Conservation (phyloP, 35 echinoderm and acorn worm species). For the Apostichopus californicus region DNA sequence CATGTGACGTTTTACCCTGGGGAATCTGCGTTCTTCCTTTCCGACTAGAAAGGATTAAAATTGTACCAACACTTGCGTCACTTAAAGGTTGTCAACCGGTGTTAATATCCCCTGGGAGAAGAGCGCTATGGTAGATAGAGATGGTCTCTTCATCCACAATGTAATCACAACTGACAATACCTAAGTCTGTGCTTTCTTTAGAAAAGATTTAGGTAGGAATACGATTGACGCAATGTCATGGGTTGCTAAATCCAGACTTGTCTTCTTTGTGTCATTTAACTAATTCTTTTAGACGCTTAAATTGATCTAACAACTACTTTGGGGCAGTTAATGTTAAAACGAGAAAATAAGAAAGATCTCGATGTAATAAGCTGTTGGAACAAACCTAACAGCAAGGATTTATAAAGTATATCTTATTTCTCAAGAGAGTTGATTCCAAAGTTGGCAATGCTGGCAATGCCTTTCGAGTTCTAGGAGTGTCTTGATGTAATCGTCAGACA, state of each 20-base stretch:
- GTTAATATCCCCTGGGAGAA: not conserved
- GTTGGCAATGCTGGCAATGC: too few relatives aligned
- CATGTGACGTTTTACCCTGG: not conserved
- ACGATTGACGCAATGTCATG: not conserved
- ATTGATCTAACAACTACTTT: too few relatives aligned
- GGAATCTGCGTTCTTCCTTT: not conserved
- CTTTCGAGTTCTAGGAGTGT: too few relatives aligned
- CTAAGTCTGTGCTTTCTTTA: not conserved
- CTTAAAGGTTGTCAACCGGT: not conserved
- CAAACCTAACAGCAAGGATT: too few relatives aligned
- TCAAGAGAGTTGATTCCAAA: too few relatives aligned
- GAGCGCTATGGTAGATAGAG: not conserved
- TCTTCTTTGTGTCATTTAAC: not conserved
- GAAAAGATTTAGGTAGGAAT: not conserved
- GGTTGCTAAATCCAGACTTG: not conserved
- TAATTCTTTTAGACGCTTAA: too few relatives aligned
- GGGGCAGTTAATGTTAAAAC: too few relatives aligned
- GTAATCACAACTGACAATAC: not conserved
- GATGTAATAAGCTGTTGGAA: too few relatives aligned
- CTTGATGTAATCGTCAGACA: too few relatives aligned
- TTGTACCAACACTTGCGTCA: slow-evolving; percentile 10
- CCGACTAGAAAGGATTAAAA: not conserved
- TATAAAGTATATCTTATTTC: too few relatives aligned
- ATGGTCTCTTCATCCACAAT: too few relatives aligned
- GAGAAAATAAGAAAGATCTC: too few relatives aligned